A percentile compares a stretch with the other conserved stretches of the same genome.
Conservation (phyloP, 2,797 vertebrate species). For the Microctenopoma steveboyesi region DNA sequence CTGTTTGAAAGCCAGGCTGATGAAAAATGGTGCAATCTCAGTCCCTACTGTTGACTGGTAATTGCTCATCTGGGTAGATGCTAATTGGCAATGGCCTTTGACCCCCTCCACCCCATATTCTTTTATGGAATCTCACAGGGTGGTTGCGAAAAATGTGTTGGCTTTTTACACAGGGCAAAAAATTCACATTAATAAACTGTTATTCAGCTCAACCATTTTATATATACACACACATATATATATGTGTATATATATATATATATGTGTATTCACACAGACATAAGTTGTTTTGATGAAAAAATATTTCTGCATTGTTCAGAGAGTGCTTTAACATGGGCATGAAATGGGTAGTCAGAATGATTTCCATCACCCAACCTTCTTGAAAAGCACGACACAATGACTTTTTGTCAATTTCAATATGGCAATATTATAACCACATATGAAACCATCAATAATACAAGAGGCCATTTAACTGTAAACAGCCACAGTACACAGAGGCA, state of each 20-base stretch:
- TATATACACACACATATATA: slow-evolving; percentile 10
- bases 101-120: slow-evolving; percentile 58
- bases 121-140: slow-evolving; percentile 62
- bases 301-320: slow-evolving; percentile 33
- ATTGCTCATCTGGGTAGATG: slow-evolving; percentile 79
- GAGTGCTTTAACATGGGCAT: slow-evolving; percentile 41
- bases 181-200: slow-evolving; percentile 41
- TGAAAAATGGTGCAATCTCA: slow-evolving; percentile 80
- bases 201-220: slow-evolving; percentile 37
- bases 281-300: slow-evolving; percentile 37
- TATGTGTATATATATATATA: slow-evolving; percentile 14
- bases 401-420: slow-evolving; percentile 69
- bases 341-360: slow-evolving; percentile 54
- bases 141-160: slow-evolving; percentile 42
- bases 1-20: slow-evolving; percentile 73
- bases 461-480: slow-evolving; percentile 83
- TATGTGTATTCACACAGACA: slow-evolving; percentile 19
- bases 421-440: slow-evolving; percentile 77
- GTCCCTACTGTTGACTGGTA: slow-evolving; percentile 74
- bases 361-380: slow-evolving; percentile 51
- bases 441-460: slow-evolving; percentile 85
- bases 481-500: slow-evolving; percentile 77
- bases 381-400: slow-evolving; percentile 67
- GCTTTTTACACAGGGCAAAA: slow-evolving; percentile 2
- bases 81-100: slow-evolving; percentile 79